phyloP scores from a whole-genome alignment of 2,888 invertebrate genomes.

The Orgyia antiqua region DNA sequence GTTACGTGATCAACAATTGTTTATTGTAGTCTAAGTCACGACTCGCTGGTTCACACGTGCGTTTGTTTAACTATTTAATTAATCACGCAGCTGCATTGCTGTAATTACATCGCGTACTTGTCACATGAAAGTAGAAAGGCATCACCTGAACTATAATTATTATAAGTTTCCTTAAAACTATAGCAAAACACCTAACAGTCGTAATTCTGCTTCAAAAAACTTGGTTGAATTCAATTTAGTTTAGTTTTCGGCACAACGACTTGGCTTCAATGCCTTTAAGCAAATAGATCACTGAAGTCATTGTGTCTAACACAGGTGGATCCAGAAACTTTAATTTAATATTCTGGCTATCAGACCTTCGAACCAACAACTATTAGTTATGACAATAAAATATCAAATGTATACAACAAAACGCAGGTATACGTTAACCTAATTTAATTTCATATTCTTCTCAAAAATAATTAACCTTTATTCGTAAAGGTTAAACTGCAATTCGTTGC shows the following conservation, averaged over 20 bases:
- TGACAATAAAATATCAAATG: constrained; percentile 11
- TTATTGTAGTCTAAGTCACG: constrained; percentile 18
- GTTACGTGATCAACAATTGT: constrained; percentile 12
- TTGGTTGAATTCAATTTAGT: no score
- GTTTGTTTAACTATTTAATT: constrained; percentile 12
- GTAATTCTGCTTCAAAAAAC: no score
- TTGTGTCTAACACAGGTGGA: constrained; percentile 10
- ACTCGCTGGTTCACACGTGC: constrained; percentile 25
- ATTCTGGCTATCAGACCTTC: constrained; percentile 12
- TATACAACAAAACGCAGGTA: no score
- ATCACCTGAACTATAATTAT: constrained; percentile 12
- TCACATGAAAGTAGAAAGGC: constrained; percentile 11
- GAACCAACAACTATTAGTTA: constrained; percentile 10
- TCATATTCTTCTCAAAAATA: no score
- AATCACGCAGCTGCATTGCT: constrained; percentile 16
- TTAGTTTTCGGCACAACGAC: no score
- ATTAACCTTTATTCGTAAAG: no score
- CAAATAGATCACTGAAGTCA: constrained; percentile 23
- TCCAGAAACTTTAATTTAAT: constrained; percentile 17
- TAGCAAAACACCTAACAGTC: no score
- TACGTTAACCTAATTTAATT: no score
- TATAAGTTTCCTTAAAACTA: constrained; percentile 5
- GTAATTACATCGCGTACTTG: constrained; percentile 15
- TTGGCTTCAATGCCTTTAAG: no score
- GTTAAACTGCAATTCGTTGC: no score